These are phyloP conservation scores for Meiosimyza decipiens DNA, from an alignment of 2,888 invertebrate genomes.

Conservation along the genomic window DNA sequence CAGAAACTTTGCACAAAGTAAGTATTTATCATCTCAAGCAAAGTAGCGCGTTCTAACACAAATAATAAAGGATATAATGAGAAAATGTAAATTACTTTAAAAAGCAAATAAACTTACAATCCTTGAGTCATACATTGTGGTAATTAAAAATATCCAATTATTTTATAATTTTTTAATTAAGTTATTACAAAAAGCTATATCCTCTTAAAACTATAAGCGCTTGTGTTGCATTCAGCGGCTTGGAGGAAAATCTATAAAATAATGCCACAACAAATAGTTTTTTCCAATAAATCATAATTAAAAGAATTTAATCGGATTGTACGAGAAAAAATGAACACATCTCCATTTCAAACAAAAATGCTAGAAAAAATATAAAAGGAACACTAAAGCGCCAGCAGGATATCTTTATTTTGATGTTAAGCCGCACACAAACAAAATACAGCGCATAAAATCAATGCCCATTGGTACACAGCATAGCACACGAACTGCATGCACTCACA, in stretches of 20 bases:
- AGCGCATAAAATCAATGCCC: neutral
- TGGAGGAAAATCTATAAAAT: too few species aligned
- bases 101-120: neutral
- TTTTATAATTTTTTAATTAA: slow-evolving; percentile 3
- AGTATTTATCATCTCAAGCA: too few species aligned
- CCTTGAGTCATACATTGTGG: neutral
- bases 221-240: too few species aligned
- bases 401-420: slow-evolving; percentile 31
- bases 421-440: neutral
- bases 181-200: neutral
- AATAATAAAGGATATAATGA: slow-evolving; percentile 29
- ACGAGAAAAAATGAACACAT: slow-evolving; percentile 4
- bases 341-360: slow-evolving; percentile 3
- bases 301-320: slow-evolving; percentile 30
- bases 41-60: too few species aligned
- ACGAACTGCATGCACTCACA: neutral
- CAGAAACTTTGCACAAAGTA: too few species aligned
- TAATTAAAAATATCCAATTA: slow-evolving; percentile 20
- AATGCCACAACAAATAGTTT: neutral
- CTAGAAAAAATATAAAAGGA: neutral
- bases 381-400: slow-evolving; percentile 21
- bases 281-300: slow-evolving; percentile 33
- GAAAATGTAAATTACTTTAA: neutral
- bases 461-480: neutral
- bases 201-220: too few species aligned